Percentiles rank a stretch among this genome's conserved stretches.
Conservation (phyloP, 2,113 vertebrate genomes). For the Trematocara unimaculatum region DNA sequence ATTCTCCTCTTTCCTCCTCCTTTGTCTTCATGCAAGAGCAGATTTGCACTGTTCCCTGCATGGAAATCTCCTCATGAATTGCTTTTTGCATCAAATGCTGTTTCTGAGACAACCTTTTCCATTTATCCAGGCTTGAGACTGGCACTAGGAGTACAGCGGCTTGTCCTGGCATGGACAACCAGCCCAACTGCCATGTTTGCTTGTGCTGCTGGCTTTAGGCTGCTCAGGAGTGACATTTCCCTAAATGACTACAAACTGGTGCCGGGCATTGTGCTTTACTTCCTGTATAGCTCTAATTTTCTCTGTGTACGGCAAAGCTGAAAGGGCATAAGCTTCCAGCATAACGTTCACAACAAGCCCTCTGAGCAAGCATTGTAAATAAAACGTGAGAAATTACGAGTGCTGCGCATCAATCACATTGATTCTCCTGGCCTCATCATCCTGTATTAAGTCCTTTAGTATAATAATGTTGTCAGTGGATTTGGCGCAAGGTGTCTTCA, state of each 20-base stretch:
- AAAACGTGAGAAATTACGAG: constrained; percentile 32
- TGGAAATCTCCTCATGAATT: neutral
- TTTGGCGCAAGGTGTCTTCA: constrained; percentile 56
- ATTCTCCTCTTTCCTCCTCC: neutral
- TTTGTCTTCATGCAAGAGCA: neutral
- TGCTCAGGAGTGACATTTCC: constrained; percentile 6
- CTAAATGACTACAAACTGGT: constrained; percentile 26
- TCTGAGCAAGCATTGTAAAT: constrained; percentile 4
- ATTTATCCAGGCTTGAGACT: neutral
- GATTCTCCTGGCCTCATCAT: constrained; percentile 51
- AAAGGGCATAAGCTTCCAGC: neutral
- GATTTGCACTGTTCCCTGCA: neutral
- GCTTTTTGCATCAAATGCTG: neutral
- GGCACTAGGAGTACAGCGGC: neutral
- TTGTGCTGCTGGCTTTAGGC: neutral
- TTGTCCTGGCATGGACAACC: neutral
- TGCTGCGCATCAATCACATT: constrained; percentile 39
- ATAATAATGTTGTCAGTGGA: constrained; percentile 67
- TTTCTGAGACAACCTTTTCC: neutral
- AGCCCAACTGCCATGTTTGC: neutral
- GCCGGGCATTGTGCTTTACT: neutral
- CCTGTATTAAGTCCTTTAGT: constrained; percentile 53
- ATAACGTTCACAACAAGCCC: constrained; percentile 8
- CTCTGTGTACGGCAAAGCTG: neutral
- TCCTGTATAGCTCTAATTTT: constrained; percentile 13